Base-by-base conservation (phyloP, 2,888 invertebrate genomes). In the Papilio gigon region DNA sequence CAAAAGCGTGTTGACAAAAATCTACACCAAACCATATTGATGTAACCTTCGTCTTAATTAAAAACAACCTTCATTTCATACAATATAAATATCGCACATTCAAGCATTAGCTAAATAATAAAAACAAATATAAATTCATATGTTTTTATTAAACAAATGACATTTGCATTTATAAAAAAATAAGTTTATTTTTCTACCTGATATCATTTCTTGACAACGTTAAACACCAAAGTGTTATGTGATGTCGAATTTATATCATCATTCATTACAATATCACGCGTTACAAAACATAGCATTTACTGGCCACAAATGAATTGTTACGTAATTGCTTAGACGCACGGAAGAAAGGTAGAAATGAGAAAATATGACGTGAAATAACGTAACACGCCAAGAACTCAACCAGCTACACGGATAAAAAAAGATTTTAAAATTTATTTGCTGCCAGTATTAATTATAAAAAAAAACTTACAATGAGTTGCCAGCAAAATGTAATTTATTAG, bases 281-380 rank as follows among this genome's bases (percentile, higher is more conserved):
- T 44, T 47, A 60, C 37, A 61, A 60, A 59, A 53, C 64, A 25
- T 27, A 33, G 40, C 56, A 58, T 62, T 47, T 33, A 61, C 17
- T 58, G 17, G 44, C 67, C 42, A 65, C 53, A 56, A 65, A 63
- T 58, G 40, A 27, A 64, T 64, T 61, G 71, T 79, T 79, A 77
- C 74, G 58, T 79, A 79, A 79, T 75, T 64, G 40, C 47, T 42
- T 42, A 40, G 65, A 73, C 70, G 37, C 40, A 47, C 78, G 78
- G 78, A 80, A 82, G 77, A 73, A 75, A 77, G 74, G 74, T 71
- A 71, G 73, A 69, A 75, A 77, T 74, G 76, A 68, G 64, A 69
- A 71, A 72, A 66, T 64, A 71, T 72, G 33, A 12, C 68, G 77
- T 76, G 75, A 71, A 68, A 73, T 77, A 78, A 79, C 65, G 65